A percentile compares a stretch with the other conserved stretches of the same genome.
phyloP scores from a whole-genome alignment of 1,140 invertebrate genomes.

The Drosophila melanica region DNA sequence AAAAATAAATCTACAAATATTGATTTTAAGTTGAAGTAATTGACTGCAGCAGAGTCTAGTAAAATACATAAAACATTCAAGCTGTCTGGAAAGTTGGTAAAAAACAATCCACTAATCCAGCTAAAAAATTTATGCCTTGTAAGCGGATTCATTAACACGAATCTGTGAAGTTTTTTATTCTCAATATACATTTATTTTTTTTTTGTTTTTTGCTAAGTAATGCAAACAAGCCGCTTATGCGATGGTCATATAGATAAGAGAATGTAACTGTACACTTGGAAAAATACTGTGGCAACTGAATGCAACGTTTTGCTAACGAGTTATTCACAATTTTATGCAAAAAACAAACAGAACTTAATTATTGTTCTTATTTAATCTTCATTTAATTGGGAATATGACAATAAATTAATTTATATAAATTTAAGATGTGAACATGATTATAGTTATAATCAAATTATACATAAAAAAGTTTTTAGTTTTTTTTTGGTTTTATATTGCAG shows the following conservation, averaged over 20 bases:
- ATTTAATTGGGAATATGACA: too few species aligned
- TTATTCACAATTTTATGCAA: too few species aligned
- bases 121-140: constrained; percentile 46
- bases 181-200: background rate
- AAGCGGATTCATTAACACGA: constrained; percentile 70
- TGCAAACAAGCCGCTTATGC: constrained; percentile 18
- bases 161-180: constrained; percentile 42
- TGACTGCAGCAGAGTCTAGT: constrained; percentile 4
- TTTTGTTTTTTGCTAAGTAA: constrained; percentile 13
- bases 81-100: constrained; percentile 22
- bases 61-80: constrained; percentile 17
- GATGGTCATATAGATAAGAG: constrained; percentile 33
- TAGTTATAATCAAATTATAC: too few species aligned
- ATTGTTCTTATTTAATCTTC: too few species aligned
- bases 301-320: background rate
- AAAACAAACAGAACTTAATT: too few species aligned
- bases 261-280: constrained; percentile 32
- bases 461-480: too few species aligned
- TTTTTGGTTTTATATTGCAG: too few species aligned
- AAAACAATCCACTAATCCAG: constrained; percentile 10
- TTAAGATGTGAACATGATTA: too few species aligned
- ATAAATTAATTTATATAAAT: too few species aligned
- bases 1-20: constrained; percentile 55
- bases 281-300: background rate
- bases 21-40: constrained; percentile 61